A percentile compares a stretch with the other conserved stretches of the same genome.
These are phyloP conservation scores for Hoplodrina blanda DNA, from an alignment of 2,888 invertebrate species.

Conservation along the genomic window DNA sequence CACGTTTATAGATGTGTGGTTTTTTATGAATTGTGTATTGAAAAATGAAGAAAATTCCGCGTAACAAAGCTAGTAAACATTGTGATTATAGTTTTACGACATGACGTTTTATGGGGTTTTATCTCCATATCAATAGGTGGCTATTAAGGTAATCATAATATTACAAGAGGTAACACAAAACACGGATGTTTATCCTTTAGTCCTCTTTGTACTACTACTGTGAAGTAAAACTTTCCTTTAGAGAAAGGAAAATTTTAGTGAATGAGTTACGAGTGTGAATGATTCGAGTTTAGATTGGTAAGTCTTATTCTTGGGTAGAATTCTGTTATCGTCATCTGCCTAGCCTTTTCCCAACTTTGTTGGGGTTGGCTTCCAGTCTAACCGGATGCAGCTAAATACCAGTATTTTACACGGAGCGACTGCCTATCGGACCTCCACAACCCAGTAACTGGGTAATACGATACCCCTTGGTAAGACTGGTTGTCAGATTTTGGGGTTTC, in stretches of 20 bases:
- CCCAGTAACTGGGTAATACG: too few relatives aligned
- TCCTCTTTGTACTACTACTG: conserved; percentile 8
- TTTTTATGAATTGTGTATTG: conserved; percentile 34
- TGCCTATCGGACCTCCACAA: too few relatives aligned
- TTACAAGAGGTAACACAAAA: conserved; percentile 35
- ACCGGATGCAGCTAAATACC: too few relatives aligned
- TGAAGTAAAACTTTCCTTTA: conserved; percentile 3
- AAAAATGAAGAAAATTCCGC: conserved; percentile 48
- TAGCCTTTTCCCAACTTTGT: too few relatives aligned
- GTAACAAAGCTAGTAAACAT: conserved; percentile 50
- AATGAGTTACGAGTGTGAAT: conserved; percentile 13
- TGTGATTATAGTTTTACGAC: conserved; percentile 43
- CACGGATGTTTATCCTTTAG: conserved; percentile 50
- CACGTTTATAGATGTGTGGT: conserved; percentile 19
- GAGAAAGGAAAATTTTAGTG: conserved; percentile 12
- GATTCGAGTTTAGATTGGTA: background rate
- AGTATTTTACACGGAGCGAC: too few relatives aligned
- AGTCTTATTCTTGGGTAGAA: background rate
- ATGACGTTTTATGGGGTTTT: conserved; percentile 12
- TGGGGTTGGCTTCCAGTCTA: too few relatives aligned
- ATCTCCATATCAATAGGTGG: conserved; percentile 19
- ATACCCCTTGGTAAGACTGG: too few relatives aligned
- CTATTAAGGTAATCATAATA: conserved; percentile 40
- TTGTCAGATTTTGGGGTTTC: too few relatives aligned
- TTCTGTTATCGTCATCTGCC: too few relatives aligned